A percentile compares a stretch with the other conserved stretches of the same genome.
Conservation (phyloP, 2,888 invertebrate genomes). For the Dioctria rufipes region DNA sequence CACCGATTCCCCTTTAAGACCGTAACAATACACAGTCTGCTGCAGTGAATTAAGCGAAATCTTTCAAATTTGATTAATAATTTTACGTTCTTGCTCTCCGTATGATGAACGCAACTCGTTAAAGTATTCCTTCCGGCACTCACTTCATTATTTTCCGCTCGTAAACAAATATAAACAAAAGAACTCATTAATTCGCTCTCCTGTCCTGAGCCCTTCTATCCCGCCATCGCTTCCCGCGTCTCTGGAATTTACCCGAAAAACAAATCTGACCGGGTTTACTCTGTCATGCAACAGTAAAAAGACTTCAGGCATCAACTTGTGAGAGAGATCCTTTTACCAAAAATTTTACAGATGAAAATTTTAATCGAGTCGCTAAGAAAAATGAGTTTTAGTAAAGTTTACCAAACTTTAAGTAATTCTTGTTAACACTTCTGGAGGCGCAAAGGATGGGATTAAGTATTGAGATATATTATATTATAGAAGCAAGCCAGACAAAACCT, state of each 20-base stretch:
- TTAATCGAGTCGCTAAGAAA: conserved; percentile 13
- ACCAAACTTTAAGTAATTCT: conserved; percentile 4
- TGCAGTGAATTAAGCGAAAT: background rate
- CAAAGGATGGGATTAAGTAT: too few species aligned
- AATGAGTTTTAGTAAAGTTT: conserved; percentile 22
- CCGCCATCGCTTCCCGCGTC: background rate
- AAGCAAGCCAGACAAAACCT: background rate
- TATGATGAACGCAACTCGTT: background rate
- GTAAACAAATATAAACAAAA: conserved; percentile 19
- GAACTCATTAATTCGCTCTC: conserved; percentile 4
- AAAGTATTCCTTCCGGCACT: conserved; percentile 9
- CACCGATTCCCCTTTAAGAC: background rate
- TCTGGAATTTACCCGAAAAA: background rate
- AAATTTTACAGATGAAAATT: background rate
- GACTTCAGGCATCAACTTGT: background rate
- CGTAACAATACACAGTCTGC: background rate
- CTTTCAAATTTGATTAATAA: conserved; percentile 15
- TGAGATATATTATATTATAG: background rate
- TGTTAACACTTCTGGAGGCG: background rate
- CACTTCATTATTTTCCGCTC: background rate
- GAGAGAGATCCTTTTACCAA: background rate
- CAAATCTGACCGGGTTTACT: background rate
- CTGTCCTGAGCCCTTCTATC: background rate
- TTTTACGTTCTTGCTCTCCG: background rate
- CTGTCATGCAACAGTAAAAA: background rate